Percentiles rank a stretch among this genome's conserved stretches.
Conservation (phyloP, 2,888 invertebrate species). For the Euplagia quadripunctaria region DNA sequence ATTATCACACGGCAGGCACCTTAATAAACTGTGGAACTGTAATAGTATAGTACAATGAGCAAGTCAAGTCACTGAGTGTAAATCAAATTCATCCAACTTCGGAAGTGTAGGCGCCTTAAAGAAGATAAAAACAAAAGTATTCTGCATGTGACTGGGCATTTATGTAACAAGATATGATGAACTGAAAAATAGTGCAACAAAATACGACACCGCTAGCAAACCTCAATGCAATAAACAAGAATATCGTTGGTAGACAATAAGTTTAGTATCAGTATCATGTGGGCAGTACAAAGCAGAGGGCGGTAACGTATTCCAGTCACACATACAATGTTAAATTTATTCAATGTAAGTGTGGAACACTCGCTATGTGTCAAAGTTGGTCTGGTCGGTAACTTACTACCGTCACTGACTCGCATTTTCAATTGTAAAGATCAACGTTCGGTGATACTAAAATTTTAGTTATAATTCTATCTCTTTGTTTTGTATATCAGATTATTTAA, state of each 20-base stretch:
- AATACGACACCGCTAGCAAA: slow-evolving; percentile 35
- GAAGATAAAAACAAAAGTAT: too few relatives aligned
- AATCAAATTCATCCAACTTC: too few relatives aligned
- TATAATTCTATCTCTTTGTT: too few relatives aligned
- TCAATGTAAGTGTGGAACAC: slow-evolving; percentile 56
- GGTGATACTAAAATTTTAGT: too few relatives aligned
- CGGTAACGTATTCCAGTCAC: slow-evolving; percentile 59
- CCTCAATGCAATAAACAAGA: slow-evolving; percentile 53
- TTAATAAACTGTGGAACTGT: too few relatives aligned
- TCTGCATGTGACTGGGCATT: slow-evolving; percentile 5
- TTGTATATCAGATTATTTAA: too few relatives aligned
- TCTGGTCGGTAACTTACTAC: slow-evolving; percentile 41
- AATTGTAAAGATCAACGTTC: slow-evolving; percentile 36
- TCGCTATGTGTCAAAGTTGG: slow-evolving; percentile 65
- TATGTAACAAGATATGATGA: slow-evolving; percentile 11
- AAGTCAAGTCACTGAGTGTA: too few relatives aligned
- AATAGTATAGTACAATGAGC: too few relatives aligned
- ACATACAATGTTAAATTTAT: slow-evolving; percentile 59
- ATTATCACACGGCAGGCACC: too few relatives aligned
- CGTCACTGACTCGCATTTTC: slow-evolving; percentile 42
- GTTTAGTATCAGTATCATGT: slow-evolving; percentile 53
- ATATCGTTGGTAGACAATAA: slow-evolving; percentile 53
- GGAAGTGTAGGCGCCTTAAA: too few relatives aligned
- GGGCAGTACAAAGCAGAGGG: slow-evolving; percentile 48
- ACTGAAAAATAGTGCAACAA: slow-evolving; percentile 28